These are phyloP conservation scores for Ctena decussata DNA, from an alignment of 2,888 invertebrate species.

Conservation along the genomic window DNA sequence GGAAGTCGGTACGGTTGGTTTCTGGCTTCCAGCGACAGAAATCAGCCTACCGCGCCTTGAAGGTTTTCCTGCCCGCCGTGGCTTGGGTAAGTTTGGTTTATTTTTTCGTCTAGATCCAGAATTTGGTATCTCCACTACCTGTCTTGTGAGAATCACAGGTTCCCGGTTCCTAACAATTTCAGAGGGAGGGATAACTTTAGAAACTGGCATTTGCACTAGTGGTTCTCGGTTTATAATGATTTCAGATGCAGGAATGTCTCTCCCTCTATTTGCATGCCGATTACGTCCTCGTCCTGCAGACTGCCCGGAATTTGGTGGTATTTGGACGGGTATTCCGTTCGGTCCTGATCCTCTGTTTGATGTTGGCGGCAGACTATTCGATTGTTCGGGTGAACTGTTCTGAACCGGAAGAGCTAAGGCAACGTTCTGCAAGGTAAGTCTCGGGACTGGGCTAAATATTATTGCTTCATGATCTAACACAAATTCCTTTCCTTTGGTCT, in stretches of 20 bases:
- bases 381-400: not conserved
- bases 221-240: too few relatives aligned
- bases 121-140: not conserved
- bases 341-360: not conserved
- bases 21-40: too few relatives aligned
- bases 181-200: too few relatives aligned
- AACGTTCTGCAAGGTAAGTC: not conserved
- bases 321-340: too few relatives aligned
- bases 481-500: too few relatives aligned
- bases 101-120: not conserved
- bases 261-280: too few relatives aligned
- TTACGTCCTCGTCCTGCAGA: too few relatives aligned
- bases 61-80: not conserved
- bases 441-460: not conserved
- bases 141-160: not conserved
- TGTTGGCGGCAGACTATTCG: not conserved
- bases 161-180: not conserved
- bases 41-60: not conserved
- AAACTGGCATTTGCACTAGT: too few relatives aligned
- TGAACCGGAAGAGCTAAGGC: not conserved
- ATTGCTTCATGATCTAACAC: too few relatives aligned
- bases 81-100: not conserved
- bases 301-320: too few relatives aligned
- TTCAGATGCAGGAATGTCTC: too few relatives aligned
- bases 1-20: not conserved